Percentiles rank a stretch among this genome's conserved stretches.
These are phyloP conservation scores for Capromys pilorides DNA, from an alignment of 2,797 vertebrate genomes.

Conservation along the genomic window DNA sequence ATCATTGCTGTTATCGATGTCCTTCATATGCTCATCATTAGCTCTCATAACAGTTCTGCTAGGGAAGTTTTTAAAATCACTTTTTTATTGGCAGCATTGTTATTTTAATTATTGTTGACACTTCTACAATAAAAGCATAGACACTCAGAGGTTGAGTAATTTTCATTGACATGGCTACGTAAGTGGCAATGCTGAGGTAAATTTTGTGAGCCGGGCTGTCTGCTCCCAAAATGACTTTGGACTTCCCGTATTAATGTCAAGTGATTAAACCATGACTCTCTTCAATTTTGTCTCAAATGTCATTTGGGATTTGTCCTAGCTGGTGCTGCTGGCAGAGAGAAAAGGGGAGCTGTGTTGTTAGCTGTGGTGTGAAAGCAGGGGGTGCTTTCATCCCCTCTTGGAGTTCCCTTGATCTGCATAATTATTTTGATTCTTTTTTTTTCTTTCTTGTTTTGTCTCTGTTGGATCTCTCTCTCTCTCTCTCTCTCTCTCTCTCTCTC, in stretches of 20 bases:
- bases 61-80: background rate
- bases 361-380: conserved; percentile 77
- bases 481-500: too few species aligned
- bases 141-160: background rate
- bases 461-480: too few species aligned
- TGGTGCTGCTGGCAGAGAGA: conserved; percentile 41
- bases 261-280: conserved; percentile 29
- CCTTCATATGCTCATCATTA: background rate
- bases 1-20: background rate
- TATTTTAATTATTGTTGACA: background rate
- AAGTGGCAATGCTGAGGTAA: background rate
- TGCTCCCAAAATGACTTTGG: background rate
- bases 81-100: background rate
- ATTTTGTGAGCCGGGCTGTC: background rate
- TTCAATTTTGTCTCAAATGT: conserved; percentile 48
- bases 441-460: too few species aligned
- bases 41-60: background rate
- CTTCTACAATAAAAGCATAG: background rate
- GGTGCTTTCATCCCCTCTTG: conserved; percentile 77
- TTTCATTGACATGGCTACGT: background rate
- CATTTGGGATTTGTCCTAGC: background rate
- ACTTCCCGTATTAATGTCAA: background rate
- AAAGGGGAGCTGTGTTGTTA: conserved; percentile 62
- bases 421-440: conserved; percentile 75
- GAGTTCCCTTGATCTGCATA: conserved; percentile 79